Percentiles rank a stretch among this genome's conserved stretches.
phyloP scores from a whole-genome alignment of 2,113 vertebrate species.

The Propithecus coquereli region DNA sequence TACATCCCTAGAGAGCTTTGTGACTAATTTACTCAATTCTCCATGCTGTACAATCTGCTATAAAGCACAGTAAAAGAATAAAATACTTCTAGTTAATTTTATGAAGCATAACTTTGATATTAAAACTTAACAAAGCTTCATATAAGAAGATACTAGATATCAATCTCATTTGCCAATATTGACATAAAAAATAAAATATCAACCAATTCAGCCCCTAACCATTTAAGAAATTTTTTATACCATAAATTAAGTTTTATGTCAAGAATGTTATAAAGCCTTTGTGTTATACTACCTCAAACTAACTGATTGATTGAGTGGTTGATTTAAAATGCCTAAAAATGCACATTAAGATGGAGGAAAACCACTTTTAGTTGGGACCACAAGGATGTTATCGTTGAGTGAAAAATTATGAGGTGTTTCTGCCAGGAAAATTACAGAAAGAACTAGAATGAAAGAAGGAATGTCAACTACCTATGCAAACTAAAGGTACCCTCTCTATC shows the following conservation, averaged over 20 bases:
- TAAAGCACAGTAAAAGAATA: not conserved
- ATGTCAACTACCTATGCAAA: not conserved
- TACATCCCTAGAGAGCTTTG: not conserved
- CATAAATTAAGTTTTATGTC: not conserved
- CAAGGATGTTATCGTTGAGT: accelerated
- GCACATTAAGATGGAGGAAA: not conserved
- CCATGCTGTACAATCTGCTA: not conserved
- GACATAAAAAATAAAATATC: conserved; percentile 19
- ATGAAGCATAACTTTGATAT: conserved; percentile 17
- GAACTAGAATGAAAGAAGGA: not conserved
- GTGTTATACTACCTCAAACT: not conserved
- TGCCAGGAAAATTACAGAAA: not conserved
- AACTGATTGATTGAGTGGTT: not conserved
- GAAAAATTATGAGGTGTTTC: not conserved
- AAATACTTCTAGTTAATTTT: not conserved
- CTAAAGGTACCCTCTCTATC: not conserved
- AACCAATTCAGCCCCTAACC: not conserved
- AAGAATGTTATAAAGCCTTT: not conserved
- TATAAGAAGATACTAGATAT: not conserved
- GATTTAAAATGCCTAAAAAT: not conserved
- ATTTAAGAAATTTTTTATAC: not conserved
- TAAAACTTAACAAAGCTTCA: conserved; percentile 19
- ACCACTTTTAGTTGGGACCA: not conserved
- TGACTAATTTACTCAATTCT: not conserved
- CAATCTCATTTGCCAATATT: not conserved